Conservation (phyloP, 2,113 vertebrate genomes). For the Eurypyga helias region DNA sequence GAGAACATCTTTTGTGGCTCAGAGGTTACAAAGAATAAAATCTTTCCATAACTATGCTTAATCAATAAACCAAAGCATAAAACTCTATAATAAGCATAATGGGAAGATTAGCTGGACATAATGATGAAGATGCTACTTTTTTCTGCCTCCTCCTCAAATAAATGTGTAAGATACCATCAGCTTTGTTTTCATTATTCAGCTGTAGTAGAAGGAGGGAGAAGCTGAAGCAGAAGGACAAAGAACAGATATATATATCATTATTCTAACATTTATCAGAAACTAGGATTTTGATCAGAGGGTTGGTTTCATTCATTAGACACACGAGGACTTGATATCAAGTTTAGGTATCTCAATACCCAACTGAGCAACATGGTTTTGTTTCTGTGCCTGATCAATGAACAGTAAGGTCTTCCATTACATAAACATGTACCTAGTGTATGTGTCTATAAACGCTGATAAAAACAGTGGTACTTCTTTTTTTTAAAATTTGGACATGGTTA, state of each 20-base stretch:
- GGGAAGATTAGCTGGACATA: not conserved
- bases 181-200: not conserved
- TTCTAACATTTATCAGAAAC: not conserved
- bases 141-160: not conserved
- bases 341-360: not conserved
- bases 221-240: not conserved
- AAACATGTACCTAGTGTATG: not conserved
- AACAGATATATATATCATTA: not conserved
- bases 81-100: not conserved
- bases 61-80: not conserved
- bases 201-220: not conserved
- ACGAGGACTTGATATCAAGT: not conserved
- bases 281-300: not conserved
- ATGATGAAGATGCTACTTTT: not conserved
- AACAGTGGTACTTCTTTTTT: not conserved
- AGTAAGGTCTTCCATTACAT: not conserved
- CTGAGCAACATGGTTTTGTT: not conserved
- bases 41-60: not conserved
- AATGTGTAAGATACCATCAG: not conserved
- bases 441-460: not conserved
- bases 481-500: not conserved
- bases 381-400: not conserved
- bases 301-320: accelerated
- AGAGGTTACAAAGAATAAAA: not conserved
- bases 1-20: not conserved